Conservation (phyloP, 1,140 invertebrate species). For the Kradibia gibbosae region DNA sequence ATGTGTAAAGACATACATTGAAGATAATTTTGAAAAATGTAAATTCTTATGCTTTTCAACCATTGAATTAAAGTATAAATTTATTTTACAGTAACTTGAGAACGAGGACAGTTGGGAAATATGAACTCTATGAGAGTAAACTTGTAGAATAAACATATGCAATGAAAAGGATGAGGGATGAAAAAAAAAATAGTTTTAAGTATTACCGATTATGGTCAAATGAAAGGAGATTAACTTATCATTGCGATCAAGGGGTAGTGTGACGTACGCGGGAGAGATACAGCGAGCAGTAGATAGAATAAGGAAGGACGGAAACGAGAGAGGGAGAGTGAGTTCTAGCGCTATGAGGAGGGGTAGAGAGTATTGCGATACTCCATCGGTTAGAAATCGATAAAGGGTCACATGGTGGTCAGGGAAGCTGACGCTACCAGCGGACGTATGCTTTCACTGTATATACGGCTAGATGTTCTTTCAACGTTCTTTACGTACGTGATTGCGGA, state of each 20-base stretch:
- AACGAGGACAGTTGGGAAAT: too few species aligned
- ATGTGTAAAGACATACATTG: too few species aligned
- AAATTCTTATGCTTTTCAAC: too few species aligned
- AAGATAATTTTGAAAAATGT: too few species aligned
- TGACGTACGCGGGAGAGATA: constrained; percentile 1
- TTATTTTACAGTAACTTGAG: too few species aligned
- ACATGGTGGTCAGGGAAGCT: constrained; percentile 44
- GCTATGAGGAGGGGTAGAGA: constrained; percentile 44
- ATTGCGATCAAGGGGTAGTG: not conserved
- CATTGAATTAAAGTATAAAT: too few species aligned
- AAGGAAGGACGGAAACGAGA: constrained; percentile 5
- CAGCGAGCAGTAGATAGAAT: constrained; percentile 25
- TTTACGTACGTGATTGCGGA: not conserved
- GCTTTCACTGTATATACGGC: not conserved
- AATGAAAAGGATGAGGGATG: not conserved
- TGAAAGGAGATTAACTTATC: not conserved
- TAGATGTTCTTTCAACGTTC: not conserved
- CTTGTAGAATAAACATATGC: too few species aligned
- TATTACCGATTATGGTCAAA: not conserved
- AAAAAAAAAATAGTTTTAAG: not conserved
- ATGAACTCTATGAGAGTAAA: too few species aligned
- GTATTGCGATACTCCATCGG: constrained; percentile 69
- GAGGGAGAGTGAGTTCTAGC: not conserved
- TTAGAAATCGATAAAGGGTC: constrained; percentile 70
- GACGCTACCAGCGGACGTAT: not conserved